Percentiles rank a stretch among this genome's conserved stretches.
Evolutionary conservation across 1,140 invertebrate species (phyloP).

Genomic region (Scaptomyza pallida): DNA sequence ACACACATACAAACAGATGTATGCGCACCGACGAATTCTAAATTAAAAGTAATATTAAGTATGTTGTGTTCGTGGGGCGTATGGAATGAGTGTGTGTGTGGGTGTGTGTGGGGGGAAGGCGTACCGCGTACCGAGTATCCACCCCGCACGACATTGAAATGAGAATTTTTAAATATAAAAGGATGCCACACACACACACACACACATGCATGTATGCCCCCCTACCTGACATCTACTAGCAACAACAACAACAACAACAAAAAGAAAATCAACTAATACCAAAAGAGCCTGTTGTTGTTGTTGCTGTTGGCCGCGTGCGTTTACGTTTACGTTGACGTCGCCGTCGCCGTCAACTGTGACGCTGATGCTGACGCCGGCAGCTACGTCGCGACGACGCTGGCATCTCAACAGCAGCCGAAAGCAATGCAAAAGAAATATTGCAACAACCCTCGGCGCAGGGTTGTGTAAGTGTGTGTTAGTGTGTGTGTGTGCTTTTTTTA

Average conservation of each 20-base stretch:
- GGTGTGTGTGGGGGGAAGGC: background rate
- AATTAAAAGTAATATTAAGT: slow-evolving; percentile 84
- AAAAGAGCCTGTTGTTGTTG: slow-evolving; percentile 23
- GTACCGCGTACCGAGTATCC: background rate
- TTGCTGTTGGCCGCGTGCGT: slow-evolving; percentile 1
- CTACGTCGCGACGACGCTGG: slow-evolving; percentile 10
- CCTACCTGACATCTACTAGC: slow-evolving; percentile 68
- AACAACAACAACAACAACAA: slow-evolving; percentile 74
- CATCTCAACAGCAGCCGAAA: slow-evolving; percentile 34
- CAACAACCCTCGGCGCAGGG: slow-evolving; percentile 67
- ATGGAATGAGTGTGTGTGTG: background rate
- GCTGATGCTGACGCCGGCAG: background rate
- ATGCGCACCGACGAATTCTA: slow-evolving; percentile 35
- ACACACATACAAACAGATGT: background rate
- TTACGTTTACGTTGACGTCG: slow-evolving; percentile 1
- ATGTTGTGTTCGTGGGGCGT: slow-evolving; percentile 40
- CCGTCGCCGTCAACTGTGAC: too few species aligned
- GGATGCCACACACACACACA: slow-evolving; percentile 58
- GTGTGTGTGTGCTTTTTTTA: slow-evolving; percentile 63
- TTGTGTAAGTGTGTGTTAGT: slow-evolving; percentile 41
- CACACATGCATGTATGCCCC: slow-evolving; percentile 32
- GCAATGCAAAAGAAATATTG: slow-evolving; percentile 78
- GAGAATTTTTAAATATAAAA: slow-evolving; percentile 80
- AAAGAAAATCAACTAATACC: slow-evolving; percentile 55
- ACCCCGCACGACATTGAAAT: slow-evolving; percentile 75